Evolutionary conservation across 2,797 vertebrate species (phyloP).

Genomic region (Allobates femoralis): DNA sequence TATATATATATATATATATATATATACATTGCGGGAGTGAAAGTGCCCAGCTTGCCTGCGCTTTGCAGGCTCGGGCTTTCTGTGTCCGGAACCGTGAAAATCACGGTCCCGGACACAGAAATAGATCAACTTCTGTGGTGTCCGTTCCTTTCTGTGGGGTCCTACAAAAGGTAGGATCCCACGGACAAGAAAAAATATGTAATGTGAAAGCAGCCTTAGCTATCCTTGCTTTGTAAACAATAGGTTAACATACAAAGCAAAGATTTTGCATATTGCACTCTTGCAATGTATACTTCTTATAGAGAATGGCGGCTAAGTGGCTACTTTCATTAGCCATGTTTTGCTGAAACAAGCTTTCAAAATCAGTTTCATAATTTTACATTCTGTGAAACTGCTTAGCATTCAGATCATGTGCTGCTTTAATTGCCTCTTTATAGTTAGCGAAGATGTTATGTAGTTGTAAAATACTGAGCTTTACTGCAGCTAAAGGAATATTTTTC

Average conservation of each 20-base stretch:
- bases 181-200: no score
- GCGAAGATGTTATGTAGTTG: conserved; percentile 64
- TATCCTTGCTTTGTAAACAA: neutral
- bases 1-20: no score
- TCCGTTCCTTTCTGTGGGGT: no score
- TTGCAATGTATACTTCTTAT: conserved; percentile 11
- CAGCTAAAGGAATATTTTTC: conserved; percentile 72
- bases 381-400: conserved; percentile 64
- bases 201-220: no score
- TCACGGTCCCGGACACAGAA: no score
- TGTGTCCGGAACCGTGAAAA: no score
- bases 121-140: no score
- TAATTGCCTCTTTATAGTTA: conserved; percentile 68
- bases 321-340: conserved; percentile 46
- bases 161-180: no score
- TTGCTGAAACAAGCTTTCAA: conserved; percentile 59
- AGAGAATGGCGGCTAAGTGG: neutral
- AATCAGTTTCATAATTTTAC: conserved; percentile 55
- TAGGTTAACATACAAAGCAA: neutral
- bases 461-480: conserved; percentile 71
- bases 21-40: no score
- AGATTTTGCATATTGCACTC: neutral
- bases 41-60: no score
- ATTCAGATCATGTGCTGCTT: conserved; percentile 66
- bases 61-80: no score